Conservation (phyloP, 2,113 vertebrate genomes). For the Megaptera novaeangliae region DNA sequence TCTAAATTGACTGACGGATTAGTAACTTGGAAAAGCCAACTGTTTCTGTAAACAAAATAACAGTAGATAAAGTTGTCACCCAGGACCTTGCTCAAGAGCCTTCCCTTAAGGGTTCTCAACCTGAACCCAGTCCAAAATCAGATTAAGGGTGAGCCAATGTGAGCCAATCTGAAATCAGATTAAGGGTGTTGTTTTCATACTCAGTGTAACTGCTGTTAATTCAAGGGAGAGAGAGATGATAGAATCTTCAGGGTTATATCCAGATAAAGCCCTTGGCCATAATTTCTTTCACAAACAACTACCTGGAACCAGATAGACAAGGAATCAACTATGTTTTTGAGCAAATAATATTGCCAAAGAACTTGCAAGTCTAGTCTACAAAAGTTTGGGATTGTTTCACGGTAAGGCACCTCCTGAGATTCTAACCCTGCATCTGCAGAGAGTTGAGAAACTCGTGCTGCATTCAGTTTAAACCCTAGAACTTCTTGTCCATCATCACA, state of each 20-base stretch:
- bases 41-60: constrained; percentile 48
- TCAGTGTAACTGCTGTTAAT: neutral
- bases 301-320: neutral
- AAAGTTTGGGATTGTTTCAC: neutral
- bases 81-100: neutral
- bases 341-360: neutral
- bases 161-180: constrained; percentile 12
- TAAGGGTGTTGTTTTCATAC: neutral
- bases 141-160: neutral
- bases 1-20: constrained; percentile 19
- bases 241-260: neutral
- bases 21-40: constrained; percentile 33
- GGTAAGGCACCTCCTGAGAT: neutral
- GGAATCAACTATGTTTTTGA: neutral
- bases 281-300: neutral
- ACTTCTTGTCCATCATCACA: neutral
- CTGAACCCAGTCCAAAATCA: constrained; percentile 14
- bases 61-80: constrained; percentile 25
- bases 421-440: neutral
- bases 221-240: neutral
- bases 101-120: neutral
- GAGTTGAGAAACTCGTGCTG: neutral
- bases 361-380: neutral
- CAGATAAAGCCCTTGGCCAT: neutral
- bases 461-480: neutral